A percentile compares a stretch with the other conserved stretches of the same genome.
These are phyloP conservation scores for Aleiodes sp. DNA, from an alignment of 1,140 invertebrate genomes.

Conservation along the genomic window DNA sequence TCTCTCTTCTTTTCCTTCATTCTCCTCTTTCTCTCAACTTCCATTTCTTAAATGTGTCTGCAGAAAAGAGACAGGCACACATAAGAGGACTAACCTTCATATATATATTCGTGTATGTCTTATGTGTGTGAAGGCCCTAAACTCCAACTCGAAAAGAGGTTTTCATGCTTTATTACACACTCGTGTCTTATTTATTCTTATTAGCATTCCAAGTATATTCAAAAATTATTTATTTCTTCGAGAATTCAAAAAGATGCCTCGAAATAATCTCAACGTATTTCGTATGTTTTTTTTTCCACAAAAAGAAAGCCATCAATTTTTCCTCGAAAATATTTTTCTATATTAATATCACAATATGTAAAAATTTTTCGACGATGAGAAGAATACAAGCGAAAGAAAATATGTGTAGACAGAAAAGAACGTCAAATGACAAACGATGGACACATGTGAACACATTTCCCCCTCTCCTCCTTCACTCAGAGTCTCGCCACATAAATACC, in stretches of 20 bases:
- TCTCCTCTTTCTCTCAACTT: conserved; percentile 10
- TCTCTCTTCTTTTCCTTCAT: conserved; percentile 11
- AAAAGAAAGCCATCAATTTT: too few species aligned
- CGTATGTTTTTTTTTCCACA: too few species aligned
- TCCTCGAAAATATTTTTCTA: too few species aligned
- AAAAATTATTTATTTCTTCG: conserved; percentile 23
- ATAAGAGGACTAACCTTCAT: too few species aligned
- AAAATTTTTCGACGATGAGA: too few species aligned
- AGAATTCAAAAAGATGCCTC: neutral
- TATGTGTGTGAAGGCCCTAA: neutral
- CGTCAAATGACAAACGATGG: conserved; percentile 46
- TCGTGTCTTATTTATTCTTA: conserved; percentile 20
- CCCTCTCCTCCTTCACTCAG: conserved; percentile 34
- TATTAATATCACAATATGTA: too few species aligned
- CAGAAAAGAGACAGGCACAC: conserved; percentile 2
- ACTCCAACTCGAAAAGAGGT: conserved; percentile 11
- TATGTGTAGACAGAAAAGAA: conserved; percentile 48
- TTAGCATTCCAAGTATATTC: conserved; percentile 28
- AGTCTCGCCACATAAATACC: conserved; percentile 10
- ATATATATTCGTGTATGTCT: too few species aligned
- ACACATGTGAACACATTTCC: conserved; percentile 41
- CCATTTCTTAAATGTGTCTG: neutral
- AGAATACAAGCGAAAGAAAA: conserved; percentile 23
- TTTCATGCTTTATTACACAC: conserved; percentile 31
- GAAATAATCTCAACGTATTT: too few species aligned